Evolutionary conservation across 2,113 vertebrate genomes (phyloP).

Genomic region (Chrysemys picta): DNA sequence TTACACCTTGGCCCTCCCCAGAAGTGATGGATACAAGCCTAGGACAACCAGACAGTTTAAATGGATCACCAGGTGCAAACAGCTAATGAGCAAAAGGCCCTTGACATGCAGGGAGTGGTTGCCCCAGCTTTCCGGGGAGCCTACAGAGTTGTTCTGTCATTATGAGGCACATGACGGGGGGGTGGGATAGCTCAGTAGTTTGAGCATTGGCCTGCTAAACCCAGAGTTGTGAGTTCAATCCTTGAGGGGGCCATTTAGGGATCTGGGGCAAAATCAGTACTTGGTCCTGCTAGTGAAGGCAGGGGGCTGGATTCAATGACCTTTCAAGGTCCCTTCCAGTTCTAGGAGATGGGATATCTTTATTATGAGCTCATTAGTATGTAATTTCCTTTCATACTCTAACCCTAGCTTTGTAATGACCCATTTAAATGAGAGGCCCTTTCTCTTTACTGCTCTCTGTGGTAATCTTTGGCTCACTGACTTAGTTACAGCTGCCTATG

Average conservation of each 20-base stretch:
- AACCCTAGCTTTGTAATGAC: constrained; percentile 63
- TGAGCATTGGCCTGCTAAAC: no score
- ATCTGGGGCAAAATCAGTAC: no score
- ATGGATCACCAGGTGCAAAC: constrained; percentile 60
- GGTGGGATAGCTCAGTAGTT: no score
- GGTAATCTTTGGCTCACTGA: constrained; percentile 51
- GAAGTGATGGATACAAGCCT: neutral
- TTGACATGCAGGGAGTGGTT: constrained; percentile 49
- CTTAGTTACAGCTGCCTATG: constrained; percentile 53
- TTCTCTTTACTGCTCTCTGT: constrained; percentile 65
- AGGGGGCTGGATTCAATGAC: no score
- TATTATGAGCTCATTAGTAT: constrained; percentile 61
- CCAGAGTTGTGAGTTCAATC: no score
- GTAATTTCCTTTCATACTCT: constrained; percentile 67
- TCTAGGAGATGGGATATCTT: no score
- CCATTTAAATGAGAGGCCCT: constrained; percentile 68
- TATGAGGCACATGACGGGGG: constrained; percentile 25
- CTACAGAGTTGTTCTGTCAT: constrained; percentile 34
- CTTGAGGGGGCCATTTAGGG: no score
- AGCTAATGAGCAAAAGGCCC: constrained; percentile 59
- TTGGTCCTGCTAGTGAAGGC: no score
- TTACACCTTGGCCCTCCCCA: neutral
- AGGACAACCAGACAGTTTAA: neutral
- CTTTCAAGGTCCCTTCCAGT: no score
- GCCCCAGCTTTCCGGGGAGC: constrained; percentile 43